Evolutionary conservation across 2,888 invertebrate genomes (phyloP).

Genomic region (Perdita meconis): DNA sequence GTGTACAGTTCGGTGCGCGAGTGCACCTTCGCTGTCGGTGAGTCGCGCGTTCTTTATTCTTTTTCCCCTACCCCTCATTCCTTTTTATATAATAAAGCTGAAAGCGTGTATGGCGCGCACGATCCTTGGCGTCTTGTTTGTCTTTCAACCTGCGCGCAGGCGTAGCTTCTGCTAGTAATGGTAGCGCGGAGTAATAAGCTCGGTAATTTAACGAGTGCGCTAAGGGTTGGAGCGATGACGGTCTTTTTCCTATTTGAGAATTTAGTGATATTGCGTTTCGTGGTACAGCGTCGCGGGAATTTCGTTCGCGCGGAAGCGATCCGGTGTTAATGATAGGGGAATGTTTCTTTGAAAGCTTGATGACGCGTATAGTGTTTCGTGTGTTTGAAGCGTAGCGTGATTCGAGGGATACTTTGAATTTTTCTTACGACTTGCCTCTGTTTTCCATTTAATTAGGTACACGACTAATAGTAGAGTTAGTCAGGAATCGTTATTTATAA

Average conservation of each 20-base stretch:
- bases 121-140: constrained; percentile 37
- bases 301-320: constrained; percentile 1
- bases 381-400: neutral
- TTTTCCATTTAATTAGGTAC: constrained; percentile 9
- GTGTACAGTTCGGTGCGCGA: constrained; percentile 49
- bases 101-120: constrained; percentile 29
- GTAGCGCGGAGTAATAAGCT: constrained; percentile 46
- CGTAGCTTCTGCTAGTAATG: constrained; percentile 31
- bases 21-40: constrained; percentile 27
- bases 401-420: neutral
- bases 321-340: constrained; percentile 1
- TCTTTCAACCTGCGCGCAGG: constrained; percentile 14
- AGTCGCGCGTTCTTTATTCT: constrained; percentile 20
- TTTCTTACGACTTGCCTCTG: neutral
- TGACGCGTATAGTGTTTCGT: constrained; percentile 1
- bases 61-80: constrained; percentile 19
- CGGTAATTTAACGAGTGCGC: constrained; percentile 34
- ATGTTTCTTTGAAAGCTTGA: neutral
- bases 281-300: constrained; percentile 3
- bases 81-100: constrained; percentile 74
- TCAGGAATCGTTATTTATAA: constrained; percentile 20
- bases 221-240: constrained; percentile 44
- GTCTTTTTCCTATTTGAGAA: constrained; percentile 15
- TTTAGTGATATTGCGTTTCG: constrained; percentile 26
- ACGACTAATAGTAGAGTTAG: neutral